These are phyloP conservation scores for Tetranychus piercei DNA, from an alignment of 2,888 invertebrate genomes.

Conservation along the genomic window DNA sequence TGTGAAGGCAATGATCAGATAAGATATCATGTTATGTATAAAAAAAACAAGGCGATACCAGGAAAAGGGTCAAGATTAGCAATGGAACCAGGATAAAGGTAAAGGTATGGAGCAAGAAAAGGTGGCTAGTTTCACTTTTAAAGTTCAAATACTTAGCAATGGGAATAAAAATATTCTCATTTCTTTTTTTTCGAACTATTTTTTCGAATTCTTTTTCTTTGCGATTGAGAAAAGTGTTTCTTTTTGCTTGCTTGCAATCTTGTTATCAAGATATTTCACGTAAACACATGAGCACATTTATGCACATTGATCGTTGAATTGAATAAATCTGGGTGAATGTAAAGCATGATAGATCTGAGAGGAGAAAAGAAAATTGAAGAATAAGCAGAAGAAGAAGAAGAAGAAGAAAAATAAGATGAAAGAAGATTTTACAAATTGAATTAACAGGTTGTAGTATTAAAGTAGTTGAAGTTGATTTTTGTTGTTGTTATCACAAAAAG, in stretches of 20 bases:
- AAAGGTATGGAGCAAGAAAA: not conserved
- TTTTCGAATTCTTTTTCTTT: too few relatives aligned
- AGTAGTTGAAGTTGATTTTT: not conserved
- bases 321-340: not conserved
- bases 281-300: too few relatives aligned
- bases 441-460: not conserved
- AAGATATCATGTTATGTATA: slow-evolving; percentile 14
- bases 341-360: not conserved
- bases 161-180: too few relatives aligned
- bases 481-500: not conserved
- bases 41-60: not conserved
- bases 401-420: not conserved
- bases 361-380: not conserved
- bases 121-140: too few relatives aligned
- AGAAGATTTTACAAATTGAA: not conserved
- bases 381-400: not conserved
- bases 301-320: not conserved
- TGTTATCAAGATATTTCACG: too few relatives aligned
- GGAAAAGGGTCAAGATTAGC: not conserved
- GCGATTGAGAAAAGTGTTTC: too few relatives aligned
- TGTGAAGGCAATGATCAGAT: slow-evolving; percentile 18
- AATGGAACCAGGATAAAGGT: not conserved
- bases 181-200: too few relatives aligned
- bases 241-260: too few relatives aligned
- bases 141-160: too few relatives aligned